phyloP scores from a whole-genome alignment of 1,140 invertebrate genomes.

The Drosophila ironensis region DNA sequence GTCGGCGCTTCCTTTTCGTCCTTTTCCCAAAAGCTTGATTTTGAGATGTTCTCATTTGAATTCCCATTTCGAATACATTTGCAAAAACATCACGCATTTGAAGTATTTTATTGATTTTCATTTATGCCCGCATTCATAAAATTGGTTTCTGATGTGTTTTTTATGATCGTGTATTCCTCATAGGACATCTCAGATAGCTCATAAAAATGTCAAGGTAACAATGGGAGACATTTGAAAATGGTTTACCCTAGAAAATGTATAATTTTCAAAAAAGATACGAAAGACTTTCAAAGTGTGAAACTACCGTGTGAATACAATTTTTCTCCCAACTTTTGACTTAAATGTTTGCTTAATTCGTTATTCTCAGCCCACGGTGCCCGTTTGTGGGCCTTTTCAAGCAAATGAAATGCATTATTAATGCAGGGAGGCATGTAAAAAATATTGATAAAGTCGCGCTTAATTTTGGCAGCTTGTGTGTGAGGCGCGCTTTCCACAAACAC shows the following conservation, averaged over 20 bases:
- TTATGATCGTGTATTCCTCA: conserved; percentile 59
- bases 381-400: conserved; percentile 56
- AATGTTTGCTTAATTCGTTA: neutral
- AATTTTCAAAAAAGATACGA: neutral
- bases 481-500: conserved; percentile 22
- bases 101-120: conserved; percentile 72
- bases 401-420: conserved; percentile 78
- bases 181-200: conserved; percentile 43
- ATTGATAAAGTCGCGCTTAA: conserved; percentile 60
- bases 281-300: neutral
- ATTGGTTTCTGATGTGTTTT: conserved; percentile 73
- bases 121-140: conserved; percentile 59
- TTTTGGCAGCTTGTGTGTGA: conserved; percentile 16
- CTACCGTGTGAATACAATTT: too few species aligned
- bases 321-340: too few species aligned
- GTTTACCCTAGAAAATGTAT: too few species aligned
- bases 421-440: conserved; percentile 54
- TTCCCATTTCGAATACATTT: conserved; percentile 33
- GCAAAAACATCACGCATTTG: neutral
- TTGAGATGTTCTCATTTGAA: conserved; percentile 32
- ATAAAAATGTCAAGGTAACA: conserved; percentile 28
- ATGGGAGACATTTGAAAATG: neutral
- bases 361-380: conserved; percentile 16
- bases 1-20: conserved; percentile 27
- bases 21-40: neutral